Base-by-base conservation (phyloP, 2,797 vertebrate genomes). In the Silurus aristotelis region DNA sequence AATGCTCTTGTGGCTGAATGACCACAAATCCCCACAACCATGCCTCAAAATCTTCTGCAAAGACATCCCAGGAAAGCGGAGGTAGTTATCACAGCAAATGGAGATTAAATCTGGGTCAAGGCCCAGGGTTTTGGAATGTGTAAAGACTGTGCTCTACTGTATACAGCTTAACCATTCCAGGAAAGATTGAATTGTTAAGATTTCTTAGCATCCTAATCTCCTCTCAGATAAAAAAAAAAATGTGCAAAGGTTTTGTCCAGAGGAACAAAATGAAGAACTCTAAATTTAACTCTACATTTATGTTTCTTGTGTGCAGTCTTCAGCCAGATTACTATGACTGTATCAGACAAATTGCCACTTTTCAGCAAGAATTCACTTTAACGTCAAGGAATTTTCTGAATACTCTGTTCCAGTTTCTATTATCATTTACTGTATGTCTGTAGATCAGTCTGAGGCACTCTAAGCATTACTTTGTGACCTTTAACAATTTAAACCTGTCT, bases 401-500 rank as follows among this genome's bases (percentile, higher is more conserved):
- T 27, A 48, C 7, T 19, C 43, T 5, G 43, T 17, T 48, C 61
- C 43, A 80, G 60, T 38, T 66, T 66, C 8, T 66, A 52, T 80
- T 38, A 64, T 60, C 38, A 6, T 78, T 38, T 61, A 52, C 48
- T 52, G 48, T 52, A 19, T 8, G 58, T 79, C 46, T 80, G 15
- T 66, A 52, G 43, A 25, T 48, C 22, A 25, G 78, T 10, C 77
- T 48, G 20, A 25, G 60, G 38, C 38, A 48, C 25, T 31, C 66
- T 46, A 61, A 55, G 66, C 83, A 61, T 60, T 66, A 84, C 38
- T 46, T 19, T 46, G 66, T 80, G 83, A 84, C 83, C 76, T 84
- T 84, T 79, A 19, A 60, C 66, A 60, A 43, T 46, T 63, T 56
- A 71, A 79, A 80, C n/a, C 83, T 71, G 83, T 72, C 66, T 84